Evolutionary conservation across 2,113 vertebrate genomes (phyloP).

Genomic region (Leptocoma aspasia): DNA sequence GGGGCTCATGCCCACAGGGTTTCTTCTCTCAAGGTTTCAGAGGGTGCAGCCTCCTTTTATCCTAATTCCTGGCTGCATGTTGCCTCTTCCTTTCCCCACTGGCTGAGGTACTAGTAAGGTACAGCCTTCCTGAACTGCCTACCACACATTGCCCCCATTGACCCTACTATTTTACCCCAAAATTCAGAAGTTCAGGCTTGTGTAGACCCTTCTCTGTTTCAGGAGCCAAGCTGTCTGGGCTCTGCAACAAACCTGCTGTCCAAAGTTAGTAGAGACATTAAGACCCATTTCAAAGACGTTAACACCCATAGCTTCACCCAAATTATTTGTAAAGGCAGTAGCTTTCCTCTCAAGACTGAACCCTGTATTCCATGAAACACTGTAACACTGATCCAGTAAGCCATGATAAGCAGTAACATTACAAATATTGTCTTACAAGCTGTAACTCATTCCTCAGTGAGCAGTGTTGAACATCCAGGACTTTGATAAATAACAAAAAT

Average conservation of each 20-base stretch:
- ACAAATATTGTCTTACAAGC: neutral
- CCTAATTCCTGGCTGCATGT: rapidly evolving
- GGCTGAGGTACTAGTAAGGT: neutral
- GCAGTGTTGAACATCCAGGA: neutral
- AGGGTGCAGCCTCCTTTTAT: rapidly evolving
- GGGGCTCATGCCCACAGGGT: rapidly evolving
- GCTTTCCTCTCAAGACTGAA: neutral
- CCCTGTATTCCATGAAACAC: neutral
- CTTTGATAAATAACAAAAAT: neutral
- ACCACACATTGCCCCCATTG: rapidly evolving
- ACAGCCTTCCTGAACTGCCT: neutral
- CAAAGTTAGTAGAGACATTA: neutral
- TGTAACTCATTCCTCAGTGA: neutral
- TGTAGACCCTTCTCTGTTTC: neutral
- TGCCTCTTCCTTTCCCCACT: neutral
- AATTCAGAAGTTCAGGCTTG: neutral
- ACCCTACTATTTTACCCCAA: neutral
- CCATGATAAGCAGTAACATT: neutral
- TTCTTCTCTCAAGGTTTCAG: rapidly evolving
- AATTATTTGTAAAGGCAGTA: neutral
- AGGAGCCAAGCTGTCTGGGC: neutral
- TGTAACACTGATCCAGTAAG: rapidly evolving
- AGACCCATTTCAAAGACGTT: neutral
- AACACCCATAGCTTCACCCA: no score
- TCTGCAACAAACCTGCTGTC: neutral